A percentile compares a stretch with the other conserved stretches of the same genome.
phyloP scores from a whole-genome alignment of 2,113 vertebrate genomes.

The Cyphomyrus discorhynchus region DNA sequence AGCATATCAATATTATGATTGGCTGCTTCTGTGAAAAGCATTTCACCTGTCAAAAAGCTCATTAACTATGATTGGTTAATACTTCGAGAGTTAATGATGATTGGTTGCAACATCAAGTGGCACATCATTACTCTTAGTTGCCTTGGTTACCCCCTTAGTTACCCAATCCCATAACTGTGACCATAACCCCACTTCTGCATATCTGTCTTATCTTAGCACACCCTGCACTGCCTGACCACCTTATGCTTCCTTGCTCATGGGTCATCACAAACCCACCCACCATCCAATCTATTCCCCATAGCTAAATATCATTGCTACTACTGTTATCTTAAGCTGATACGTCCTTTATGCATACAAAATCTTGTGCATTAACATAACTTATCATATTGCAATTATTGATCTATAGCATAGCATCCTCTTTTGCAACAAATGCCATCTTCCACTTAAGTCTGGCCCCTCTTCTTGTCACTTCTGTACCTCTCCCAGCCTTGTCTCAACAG shows the following conservation, averaged over 20 bases:
- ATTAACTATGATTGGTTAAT: neutral
- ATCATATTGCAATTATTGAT: neutral
- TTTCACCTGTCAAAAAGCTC: neutral
- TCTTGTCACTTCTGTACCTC: neutral
- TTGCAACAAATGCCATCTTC: neutral
- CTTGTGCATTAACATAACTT: neutral
- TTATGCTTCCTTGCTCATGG: neutral
- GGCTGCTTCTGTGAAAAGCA: neutral
- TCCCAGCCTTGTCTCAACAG: neutral
- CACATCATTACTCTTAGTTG: neutral
- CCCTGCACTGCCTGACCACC: neutral
- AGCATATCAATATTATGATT: neutral
- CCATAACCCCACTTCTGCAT: neutral
- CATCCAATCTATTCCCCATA: neutral
- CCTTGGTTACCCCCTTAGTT: neutral
- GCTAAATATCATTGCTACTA: neutral
- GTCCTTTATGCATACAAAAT: neutral
- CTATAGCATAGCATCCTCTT: neutral
- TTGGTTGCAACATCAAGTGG: neutral
- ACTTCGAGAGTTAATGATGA: neutral
- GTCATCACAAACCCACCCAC: neutral
- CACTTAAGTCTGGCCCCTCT: neutral
- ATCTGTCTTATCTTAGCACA: neutral
- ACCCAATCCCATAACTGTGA: neutral
- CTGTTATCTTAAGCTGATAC: neutral